Evolutionary conservation across 53 echinoderm and acorn worm species (phyloP), one percentile per base, ranked within the genome.

Genomic region (Stichopus horrens): DNA sequence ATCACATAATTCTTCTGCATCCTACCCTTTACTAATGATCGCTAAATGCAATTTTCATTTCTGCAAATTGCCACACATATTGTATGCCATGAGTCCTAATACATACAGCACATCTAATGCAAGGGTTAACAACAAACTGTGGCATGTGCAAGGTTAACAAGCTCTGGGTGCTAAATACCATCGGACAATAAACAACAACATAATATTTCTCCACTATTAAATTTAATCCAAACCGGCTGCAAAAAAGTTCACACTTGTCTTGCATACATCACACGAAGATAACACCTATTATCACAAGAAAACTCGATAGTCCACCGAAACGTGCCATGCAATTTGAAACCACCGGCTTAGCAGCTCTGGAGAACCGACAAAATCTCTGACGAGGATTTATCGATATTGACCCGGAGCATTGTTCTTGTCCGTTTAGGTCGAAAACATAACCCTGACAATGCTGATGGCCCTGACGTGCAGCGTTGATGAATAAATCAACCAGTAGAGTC

Each of bases 351-450:
- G 37, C 37, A 37, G 37, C 37, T 37, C 37, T 37, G 37, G 37
- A 37, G 37, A 37, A 37, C 37, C 37, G 37, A 37, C 75, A 14
- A 75, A 75, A 75, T 75, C 75, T 75, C 75, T 18, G 19, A 14
- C 19, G 19, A 76, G 37, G 37, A 76, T 8, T 76, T 76, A 76
- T 22, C 23, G 76, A 76, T 23, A 76, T 23, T 76, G 7, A 76
- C 76, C 76, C 7, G 51, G 6, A 76, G 76, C 51, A 13, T 76
- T 76, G 76, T 76, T 76, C 76, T 76, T 76, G 20, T 13, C 23
- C 14, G 9, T 23, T 10, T 76, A 23, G 51, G 51, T 7, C 76
- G 37, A 76, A 23, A 76, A 76, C 51, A 76, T 76, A 76, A 37
- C 37, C 76, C 76, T 9, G 37, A 9, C 76, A 23, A 11, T 76